Base-by-base conservation (phyloP, 1,140 invertebrate genomes). In the Pachypeltis micranthus region DNA sequence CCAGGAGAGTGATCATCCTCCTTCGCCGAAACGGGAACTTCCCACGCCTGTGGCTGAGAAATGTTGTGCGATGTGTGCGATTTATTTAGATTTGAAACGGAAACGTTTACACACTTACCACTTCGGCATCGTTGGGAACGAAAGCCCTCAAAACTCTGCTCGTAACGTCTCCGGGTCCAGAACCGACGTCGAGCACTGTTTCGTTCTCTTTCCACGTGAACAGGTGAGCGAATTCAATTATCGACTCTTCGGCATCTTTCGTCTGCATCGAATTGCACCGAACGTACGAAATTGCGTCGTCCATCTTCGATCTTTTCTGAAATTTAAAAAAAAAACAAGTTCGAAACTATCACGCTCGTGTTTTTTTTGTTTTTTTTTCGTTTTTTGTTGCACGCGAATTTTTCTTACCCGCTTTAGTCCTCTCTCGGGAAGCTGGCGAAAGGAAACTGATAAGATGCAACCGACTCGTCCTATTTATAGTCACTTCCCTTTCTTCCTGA, bases 131-230 rank as follows among this genome's bases (percentile, higher is more conserved):
- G 23, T 44, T 44, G 27, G 47, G 26, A 4, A 85, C 81, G 19
- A 90, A 69, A 62, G 78, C 75, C 0, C 82, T 83, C 57, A 91
- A 73, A 19, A 88, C 72, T 25, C 83, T 77, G 14, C 78, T 78
- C 0, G 85, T 86, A 7, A 90, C 82, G 67, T 83, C 78, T 0
- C 88, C 88, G n/a, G 86, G 83, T 0, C 87, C 89, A 56, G 85
- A 88, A 1, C 89, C 89, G 19, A 91, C 79, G 68, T 92, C 89
- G 62, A 91, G 74, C 21, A 67, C 51, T 10, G 44, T 51, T 26
- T 68, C 67, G 4, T 51, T 25, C 1, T 27, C 19, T 7, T 19
- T 4, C 63, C 63, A 64, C 10, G 16, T 44, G 34, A 64, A 61
- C 16, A n/a, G 21, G 7, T 61, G 12, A 7, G 31, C 7, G 16